These are phyloP conservation scores for Philotrypesis tridentata DNA, from an alignment of 1,140 invertebrate species.

Conservation along the genomic window DNA sequence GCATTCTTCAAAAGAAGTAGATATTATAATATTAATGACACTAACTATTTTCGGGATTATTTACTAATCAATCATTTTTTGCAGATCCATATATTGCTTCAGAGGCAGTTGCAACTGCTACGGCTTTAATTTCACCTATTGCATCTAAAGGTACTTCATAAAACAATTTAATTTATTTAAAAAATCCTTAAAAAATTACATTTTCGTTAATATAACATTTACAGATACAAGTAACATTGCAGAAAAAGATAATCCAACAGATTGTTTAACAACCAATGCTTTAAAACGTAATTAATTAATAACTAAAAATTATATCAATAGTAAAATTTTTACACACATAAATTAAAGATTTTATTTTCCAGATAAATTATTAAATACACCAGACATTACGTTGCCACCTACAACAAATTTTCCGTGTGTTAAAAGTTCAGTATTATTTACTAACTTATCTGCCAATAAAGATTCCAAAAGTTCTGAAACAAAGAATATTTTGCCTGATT, in stretches of 20 bases:
- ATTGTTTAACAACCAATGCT: not conserved
- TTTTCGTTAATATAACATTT: slow-evolving; percentile 8
- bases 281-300: slow-evolving; percentile 23
- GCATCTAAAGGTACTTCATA: slow-evolving; percentile 26
- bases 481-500: slow-evolving; percentile 7
- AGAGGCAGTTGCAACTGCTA: not conserved
- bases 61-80: slow-evolving; percentile 19
- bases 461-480: slow-evolving; percentile 3
- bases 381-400: not conserved
- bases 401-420: slow-evolving; percentile 6
- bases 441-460: not conserved
- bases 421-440: not conserved
- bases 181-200: not conserved
- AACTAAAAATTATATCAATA: not conserved
- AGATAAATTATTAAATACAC: slow-evolving; percentile 45
- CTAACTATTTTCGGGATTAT: not conserved
- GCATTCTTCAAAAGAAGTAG: not conserved
- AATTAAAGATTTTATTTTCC: not conserved
- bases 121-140: slow-evolving; percentile 30
- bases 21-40: not conserved
- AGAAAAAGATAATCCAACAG: slow-evolving; percentile 5
- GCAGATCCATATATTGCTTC: slow-evolving; percentile 24
- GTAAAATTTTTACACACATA: not conserved
- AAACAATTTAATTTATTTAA: not conserved
- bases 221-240: slow-evolving; percentile 20